phyloP scores from a whole-genome alignment of 2,797 vertebrate genomes.

The Rhadinocentrus ornatus region DNA sequence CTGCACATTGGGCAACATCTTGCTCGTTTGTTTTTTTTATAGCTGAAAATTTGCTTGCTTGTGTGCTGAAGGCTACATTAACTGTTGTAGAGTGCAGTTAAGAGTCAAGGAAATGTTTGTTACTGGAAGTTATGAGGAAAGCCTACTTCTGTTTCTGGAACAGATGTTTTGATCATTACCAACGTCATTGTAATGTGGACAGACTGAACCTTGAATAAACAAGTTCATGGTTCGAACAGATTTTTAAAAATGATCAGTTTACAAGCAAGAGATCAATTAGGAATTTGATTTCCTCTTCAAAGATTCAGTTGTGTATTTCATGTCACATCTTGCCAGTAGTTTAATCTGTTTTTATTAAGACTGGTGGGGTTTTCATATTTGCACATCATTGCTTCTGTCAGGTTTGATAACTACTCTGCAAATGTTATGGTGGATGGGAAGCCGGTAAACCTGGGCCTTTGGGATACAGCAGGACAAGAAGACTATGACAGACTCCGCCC shows the following conservation, averaged over 20 bases:
- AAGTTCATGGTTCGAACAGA: slow-evolving; percentile 3
- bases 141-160: background rate
- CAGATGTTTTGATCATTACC: slow-evolving; percentile 11
- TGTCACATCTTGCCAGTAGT: background rate
- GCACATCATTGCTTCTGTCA: slow-evolving; percentile 50
- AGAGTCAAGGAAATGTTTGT: background rate
- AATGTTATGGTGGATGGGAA: slow-evolving; percentile 99
- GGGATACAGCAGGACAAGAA: slow-evolving; percentile 99
- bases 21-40: background rate
- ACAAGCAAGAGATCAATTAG: background rate
- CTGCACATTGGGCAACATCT: background rate
- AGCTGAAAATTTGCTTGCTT: background rate
- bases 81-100: background rate
- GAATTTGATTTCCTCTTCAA: background rate
- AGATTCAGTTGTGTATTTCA: background rate
- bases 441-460: slow-evolving; percentile 96
- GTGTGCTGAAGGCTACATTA: slow-evolving; percentile 1
- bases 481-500: slow-evolving; percentile 98
- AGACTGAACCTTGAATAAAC: slow-evolving; percentile 12
- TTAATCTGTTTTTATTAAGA: background rate
- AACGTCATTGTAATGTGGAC: background rate
- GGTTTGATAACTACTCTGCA: slow-evolving; percentile 99
- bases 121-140: slow-evolving; percentile 2
- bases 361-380: background rate
- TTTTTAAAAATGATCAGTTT: slow-evolving; percentile 7